phyloP scores from a whole-genome alignment of 2,888 invertebrate species.

The Plutella xylostella region DNA sequence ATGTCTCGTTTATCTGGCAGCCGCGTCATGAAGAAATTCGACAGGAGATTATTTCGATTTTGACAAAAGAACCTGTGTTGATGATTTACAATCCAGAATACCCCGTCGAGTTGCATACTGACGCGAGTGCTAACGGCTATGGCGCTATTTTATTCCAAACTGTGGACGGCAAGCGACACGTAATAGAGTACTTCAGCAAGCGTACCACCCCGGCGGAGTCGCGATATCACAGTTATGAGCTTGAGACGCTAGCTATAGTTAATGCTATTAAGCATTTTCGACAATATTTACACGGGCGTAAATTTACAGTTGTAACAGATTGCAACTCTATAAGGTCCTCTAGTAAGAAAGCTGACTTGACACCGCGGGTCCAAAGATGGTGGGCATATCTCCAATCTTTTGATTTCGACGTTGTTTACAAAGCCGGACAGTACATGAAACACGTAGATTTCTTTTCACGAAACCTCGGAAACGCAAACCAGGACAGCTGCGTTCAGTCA shows the following conservation, averaged over 20 bases:
- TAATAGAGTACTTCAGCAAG: slow-evolving; percentile 2
- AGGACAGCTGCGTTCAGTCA: background rate
- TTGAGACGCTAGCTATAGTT: slow-evolving; percentile 16
- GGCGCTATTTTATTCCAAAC: slow-evolving; percentile 4
- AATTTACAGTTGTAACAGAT: slow-evolving; percentile 6
- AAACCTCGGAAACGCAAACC: background rate
- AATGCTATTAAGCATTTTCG: slow-evolving; percentile 8
- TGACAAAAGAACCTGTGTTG: slow-evolving; percentile 2
- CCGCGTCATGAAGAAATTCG: background rate
- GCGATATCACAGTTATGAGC: slow-evolving; percentile 9
- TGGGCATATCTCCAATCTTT: slow-evolving; percentile 12
- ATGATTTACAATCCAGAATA: slow-evolving; percentile 4
- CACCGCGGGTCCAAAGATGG: slow-evolving; percentile 11
- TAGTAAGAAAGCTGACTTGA: slow-evolving; percentile 1
- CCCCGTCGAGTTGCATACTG: slow-evolving; percentile 7
- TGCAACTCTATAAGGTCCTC: slow-evolving; percentile 7
- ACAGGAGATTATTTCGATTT: background rate
- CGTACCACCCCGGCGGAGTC: slow-evolving; percentile 5
- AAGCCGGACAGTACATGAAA: slow-evolving; percentile 3
- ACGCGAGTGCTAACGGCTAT: slow-evolving; percentile 3
- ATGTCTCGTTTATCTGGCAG: no score
- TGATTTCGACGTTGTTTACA: slow-evolving; percentile 11
- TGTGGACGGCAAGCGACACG: background rate
- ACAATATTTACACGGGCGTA: slow-evolving; percentile 5
- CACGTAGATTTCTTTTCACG: slow-evolving; percentile 7